These are phyloP conservation scores for Siphamia tubifer DNA, from an alignment of 2,113 vertebrate genomes.

Conservation along the genomic window DNA sequence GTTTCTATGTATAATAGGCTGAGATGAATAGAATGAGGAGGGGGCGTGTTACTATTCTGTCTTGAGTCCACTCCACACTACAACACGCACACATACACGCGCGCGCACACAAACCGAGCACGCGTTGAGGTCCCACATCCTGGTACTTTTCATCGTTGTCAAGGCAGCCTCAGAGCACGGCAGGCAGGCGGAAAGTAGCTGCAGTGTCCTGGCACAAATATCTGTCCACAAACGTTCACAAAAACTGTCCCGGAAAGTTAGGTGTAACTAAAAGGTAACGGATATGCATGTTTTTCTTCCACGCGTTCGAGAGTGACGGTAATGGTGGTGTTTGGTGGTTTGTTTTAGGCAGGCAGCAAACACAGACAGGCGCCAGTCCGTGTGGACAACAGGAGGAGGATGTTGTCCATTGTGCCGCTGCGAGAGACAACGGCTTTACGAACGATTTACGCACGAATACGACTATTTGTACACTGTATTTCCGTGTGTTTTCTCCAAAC, in stretches of 20 bases:
- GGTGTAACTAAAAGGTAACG: constrained; percentile 73
- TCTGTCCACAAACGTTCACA: constrained; percentile 54
- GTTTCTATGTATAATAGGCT: not conserved
- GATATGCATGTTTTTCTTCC: constrained; percentile 65
- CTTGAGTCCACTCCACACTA: constrained; percentile 43
- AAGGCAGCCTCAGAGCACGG: constrained; percentile 73
- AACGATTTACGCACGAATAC: not conserved
- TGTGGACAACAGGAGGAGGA: constrained; percentile 72
- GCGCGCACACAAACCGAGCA: not conserved
- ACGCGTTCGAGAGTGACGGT: not conserved
- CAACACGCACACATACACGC: constrained; percentile 7
- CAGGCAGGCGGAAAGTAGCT: constrained; percentile 70
- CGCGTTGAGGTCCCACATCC: constrained; percentile 77
- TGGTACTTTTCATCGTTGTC: constrained; percentile 80
- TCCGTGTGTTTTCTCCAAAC: not conserved
- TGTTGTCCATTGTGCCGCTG: constrained; percentile 72
- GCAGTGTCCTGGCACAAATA: constrained; percentile 69
- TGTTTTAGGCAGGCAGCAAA: constrained; percentile 41
- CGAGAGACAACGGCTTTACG: constrained; percentile 30
- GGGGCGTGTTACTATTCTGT: constrained; percentile 4
- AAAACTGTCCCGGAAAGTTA: constrained; percentile 77
- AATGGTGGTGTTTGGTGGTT: not conserved
- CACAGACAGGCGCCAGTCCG: constrained; percentile 64
- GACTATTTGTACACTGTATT: not conserved
- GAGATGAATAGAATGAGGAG: not conserved